These are phyloP conservation scores for Herpetotheres cachinnans DNA, from an alignment of 2,113 vertebrate genomes.

Conservation along the genomic window DNA sequence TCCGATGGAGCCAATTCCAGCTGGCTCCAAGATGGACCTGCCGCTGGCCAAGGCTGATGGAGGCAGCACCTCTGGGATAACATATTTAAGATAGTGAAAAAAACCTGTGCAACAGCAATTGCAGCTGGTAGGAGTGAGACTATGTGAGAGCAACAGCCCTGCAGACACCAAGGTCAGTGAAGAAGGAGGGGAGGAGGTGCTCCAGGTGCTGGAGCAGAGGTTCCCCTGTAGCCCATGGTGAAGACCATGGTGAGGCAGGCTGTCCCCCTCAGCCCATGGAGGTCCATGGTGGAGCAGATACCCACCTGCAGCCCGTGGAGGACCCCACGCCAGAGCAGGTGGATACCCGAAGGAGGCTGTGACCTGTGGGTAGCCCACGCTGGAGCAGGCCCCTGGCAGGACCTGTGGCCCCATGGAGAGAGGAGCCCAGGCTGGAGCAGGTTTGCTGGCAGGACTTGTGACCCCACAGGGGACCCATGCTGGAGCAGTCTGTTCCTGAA, in stretches of 20 bases:
- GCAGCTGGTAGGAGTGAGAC: background rate
- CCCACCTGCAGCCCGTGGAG: background rate
- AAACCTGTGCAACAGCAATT: background rate
- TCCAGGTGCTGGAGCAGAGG: rapidly evolving
- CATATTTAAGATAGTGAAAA: background rate
- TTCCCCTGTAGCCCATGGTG: background rate
- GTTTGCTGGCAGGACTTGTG: background rate
- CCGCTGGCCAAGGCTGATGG: background rate
- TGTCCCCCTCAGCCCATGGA: background rate
- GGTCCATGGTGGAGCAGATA: background rate
- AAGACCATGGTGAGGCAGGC: background rate
- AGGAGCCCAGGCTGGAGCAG: background rate
- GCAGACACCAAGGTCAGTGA: no score
- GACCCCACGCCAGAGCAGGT: background rate
- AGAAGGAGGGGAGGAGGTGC: background rate
- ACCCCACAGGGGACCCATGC: no score
- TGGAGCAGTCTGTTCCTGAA: background rate
- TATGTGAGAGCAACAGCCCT: background rate
- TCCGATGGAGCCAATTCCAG: background rate
- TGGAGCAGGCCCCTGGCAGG: background rate
- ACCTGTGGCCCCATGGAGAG: background rate
- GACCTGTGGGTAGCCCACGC: no score
- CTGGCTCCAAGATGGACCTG: background rate
- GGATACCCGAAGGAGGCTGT: background rate
- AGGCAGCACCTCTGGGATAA: background rate